Percentiles rank a stretch among this genome's conserved stretches.
Conservation (phyloP, 2,113 vertebrate genomes). For the Dendrocopos noguchii region DNA sequence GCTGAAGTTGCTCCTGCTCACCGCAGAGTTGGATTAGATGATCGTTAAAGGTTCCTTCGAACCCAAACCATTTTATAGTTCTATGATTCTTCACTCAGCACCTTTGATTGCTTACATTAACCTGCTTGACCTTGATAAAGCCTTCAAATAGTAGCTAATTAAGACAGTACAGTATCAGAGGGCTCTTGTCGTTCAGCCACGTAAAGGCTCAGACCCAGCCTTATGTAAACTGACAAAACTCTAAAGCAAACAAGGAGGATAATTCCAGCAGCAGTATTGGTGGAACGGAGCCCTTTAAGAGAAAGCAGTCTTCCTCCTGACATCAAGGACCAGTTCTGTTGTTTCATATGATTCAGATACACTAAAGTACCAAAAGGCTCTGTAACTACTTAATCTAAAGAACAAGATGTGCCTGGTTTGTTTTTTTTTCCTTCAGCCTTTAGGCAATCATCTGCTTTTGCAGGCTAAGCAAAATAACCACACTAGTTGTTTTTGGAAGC, state of each 20-base stretch:
- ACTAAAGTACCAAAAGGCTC: not conserved
- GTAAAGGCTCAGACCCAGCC: not conserved
- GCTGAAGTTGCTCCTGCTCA: too few relatives aligned
- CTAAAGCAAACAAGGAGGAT: not conserved
- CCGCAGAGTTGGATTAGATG: too few relatives aligned
- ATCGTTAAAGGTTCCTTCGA: too few relatives aligned
- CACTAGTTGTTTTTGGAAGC: not conserved
- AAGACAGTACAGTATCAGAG: not conserved
- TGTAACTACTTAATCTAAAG: not conserved
- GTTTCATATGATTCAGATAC: not conserved
- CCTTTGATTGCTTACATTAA: not conserved
- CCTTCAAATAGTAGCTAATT: not conserved
- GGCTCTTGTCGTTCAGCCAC: not conserved
- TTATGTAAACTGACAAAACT: not conserved
- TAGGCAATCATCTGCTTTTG: constrained; percentile 17
- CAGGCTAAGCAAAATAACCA: not conserved
- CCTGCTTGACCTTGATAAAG: not conserved
- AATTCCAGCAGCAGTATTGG: not conserved
- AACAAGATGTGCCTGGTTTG: not conserved
- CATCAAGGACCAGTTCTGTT: not conserved
- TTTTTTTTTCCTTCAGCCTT: not conserved
- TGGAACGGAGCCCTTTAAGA: not conserved
- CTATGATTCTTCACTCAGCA: not conserved
- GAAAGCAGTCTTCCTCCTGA: not conserved
- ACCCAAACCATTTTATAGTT: too few relatives aligned